Base-by-base conservation (phyloP, 2,113 vertebrate genomes). In the Dromaius novaehollandiae region DNA sequence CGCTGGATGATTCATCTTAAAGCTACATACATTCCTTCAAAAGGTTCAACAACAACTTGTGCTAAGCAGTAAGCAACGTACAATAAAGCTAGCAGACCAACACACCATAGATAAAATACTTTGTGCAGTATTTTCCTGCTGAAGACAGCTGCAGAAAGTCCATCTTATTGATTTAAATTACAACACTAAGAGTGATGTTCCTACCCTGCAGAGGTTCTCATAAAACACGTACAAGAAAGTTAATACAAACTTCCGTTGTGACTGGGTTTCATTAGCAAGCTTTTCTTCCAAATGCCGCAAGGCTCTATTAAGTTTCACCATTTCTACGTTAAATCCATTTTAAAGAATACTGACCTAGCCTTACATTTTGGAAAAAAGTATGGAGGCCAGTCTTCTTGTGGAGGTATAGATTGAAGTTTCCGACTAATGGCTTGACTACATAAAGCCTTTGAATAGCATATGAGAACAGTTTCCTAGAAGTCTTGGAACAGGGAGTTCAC, bases 11-110 rank as follows among this genome's bases (percentile, higher is more conserved):
- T 15, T 83, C 50, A 80, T 34, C 34, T 46, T 25, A 63, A 88
- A 82, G 46, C 58, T 77, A 82, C 5, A 44, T 0, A 38, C 1
- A 2, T 13, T 55, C n/a, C 25, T 83, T 69, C 36, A 38, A 48
- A n/a, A 81, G 56, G 20, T 4, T 1, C 44, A 75, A 61, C 36
- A n/a, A 25, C 3, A 0, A 24, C 12, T 22, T 64, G 12, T 18
- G 15, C 24, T 24, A 56, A 88, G 16, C 20, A 65, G 42, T 21
- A 90, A 36, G 25, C 38, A 69, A 55, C 1, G 5, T 22, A 6
- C 13, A 71, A 26, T n/a, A 82, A 3, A 1, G 1, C 6, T 48
- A 69, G 17, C 2, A n/a, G 1, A 2, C 4, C 22, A 46, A 61
- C 4, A 15, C 25, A 50, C 5, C 11, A 9, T 0, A 58, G 9